Percentiles rank a stretch among this genome's conserved stretches.
phyloP scores from a whole-genome alignment of 2,797 vertebrate species.

The Carapus acus region DNA sequence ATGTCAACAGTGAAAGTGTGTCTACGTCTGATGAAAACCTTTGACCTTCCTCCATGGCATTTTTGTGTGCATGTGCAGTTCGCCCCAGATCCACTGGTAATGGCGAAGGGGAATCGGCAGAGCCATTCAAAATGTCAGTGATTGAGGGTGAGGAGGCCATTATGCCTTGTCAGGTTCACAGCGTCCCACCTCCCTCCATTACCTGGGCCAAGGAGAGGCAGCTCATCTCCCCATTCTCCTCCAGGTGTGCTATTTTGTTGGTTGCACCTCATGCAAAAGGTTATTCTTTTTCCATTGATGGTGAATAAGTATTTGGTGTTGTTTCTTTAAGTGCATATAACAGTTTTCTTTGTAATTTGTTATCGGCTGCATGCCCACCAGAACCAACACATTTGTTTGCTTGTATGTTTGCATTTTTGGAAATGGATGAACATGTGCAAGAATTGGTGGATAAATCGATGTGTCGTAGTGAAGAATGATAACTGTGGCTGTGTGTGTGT shows the following conservation, averaged over 20 bases:
- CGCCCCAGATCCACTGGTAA: conserved; percentile 76
- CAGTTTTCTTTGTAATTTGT: too few species aligned
- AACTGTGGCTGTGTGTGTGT: conserved; percentile 2
- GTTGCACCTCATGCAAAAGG: too few species aligned
- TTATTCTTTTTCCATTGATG: too few species aligned
- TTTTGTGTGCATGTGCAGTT: conserved; percentile 69
- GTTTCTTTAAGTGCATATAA: too few species aligned
- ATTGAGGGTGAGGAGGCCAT: conserved; percentile 78
- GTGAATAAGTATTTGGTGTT: conserved; percentile 1
- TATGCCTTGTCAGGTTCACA: conserved; percentile 88
- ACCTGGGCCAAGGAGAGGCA: conserved; percentile 92
- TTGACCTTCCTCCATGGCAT: neutral
- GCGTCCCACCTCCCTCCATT: conserved; percentile 86
- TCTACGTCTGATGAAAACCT: too few species aligned
- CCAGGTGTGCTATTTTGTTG: conserved; percentile 82
- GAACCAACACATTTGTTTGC: too few species aligned
- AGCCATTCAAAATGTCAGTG: conserved; percentile 75
- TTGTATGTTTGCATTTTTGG: too few species aligned
- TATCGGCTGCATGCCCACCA: too few species aligned
- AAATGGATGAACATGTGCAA: too few species aligned
- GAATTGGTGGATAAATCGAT: too few species aligned
- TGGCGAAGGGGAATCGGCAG: conserved; percentile 56
- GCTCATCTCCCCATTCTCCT: conserved; percentile 91
- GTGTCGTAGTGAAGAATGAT: neutral
- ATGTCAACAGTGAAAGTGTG: too few species aligned